A percentile compares a stretch with the other conserved stretches of the same genome.
These are phyloP conservation scores for Benitochromis conjunctus DNA, from an alignment of 2,113 vertebrate genomes.

Conservation along the genomic window DNA sequence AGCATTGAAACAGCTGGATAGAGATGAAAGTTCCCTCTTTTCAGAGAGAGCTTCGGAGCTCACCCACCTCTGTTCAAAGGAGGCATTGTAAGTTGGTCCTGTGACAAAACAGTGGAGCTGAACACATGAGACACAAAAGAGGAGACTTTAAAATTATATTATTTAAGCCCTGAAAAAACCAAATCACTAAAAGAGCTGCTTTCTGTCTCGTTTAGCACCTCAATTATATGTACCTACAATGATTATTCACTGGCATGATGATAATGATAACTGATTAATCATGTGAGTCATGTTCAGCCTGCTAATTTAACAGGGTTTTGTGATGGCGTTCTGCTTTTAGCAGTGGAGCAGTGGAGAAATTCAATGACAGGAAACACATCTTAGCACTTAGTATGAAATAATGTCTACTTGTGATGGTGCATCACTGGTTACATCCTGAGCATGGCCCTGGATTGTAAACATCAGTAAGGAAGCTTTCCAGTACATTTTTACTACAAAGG, in stretches of 20 bases:
- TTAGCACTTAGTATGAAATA: not conserved
- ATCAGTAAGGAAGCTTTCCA: not conserved
- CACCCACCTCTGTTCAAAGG: slow-evolving; percentile 44
- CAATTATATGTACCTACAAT: not conserved
- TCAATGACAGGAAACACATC: not conserved
- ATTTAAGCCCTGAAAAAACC: not conserved
- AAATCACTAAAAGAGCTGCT: not conserved
- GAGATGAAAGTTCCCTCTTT: slow-evolving; percentile 21
- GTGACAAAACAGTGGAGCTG: not conserved
- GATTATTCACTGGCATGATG: not conserved
- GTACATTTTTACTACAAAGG: not conserved
- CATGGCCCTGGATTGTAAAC: not conserved
- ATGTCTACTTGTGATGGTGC: not conserved
- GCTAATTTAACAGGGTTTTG: not conserved
- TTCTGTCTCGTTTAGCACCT: not conserved
- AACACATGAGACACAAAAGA: not conserved
- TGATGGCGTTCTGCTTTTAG: not conserved
- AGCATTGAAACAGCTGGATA: slow-evolving; percentile 30
- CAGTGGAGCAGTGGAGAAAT: not conserved
- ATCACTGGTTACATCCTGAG: not conserved
- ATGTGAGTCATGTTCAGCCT: not conserved
- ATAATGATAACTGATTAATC: not conserved
- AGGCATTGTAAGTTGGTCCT: slow-evolving; percentile 13
- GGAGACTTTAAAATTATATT: not conserved
- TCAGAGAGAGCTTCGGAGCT: not conserved